A percentile compares a stretch with the other conserved stretches of the same genome.
Evolutionary conservation across 2,113 vertebrate genomes (phyloP).

Genomic region (Osmerus mordax): DNA sequence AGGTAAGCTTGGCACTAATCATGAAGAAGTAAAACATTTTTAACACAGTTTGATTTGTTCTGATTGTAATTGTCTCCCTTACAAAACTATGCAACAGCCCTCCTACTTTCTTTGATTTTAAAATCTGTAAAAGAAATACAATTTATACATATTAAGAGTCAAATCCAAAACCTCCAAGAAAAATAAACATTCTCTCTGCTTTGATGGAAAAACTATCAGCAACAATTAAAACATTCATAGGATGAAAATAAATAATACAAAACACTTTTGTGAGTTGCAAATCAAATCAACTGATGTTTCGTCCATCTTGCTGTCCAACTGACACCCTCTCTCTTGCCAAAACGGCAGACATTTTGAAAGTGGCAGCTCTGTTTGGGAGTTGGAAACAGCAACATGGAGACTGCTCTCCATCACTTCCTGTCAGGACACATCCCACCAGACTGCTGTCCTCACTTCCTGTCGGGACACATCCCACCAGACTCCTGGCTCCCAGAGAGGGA

Average conservation of each 20-base stretch:
- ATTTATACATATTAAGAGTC: slow-evolving; percentile 47
- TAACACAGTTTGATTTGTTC: slow-evolving; percentile 39
- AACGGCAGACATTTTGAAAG: background rate
- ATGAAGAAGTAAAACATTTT: slow-evolving; percentile 17
- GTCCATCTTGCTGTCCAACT: background rate
- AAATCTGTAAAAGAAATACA: slow-evolving; percentile 24
- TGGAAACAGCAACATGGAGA: background rate
- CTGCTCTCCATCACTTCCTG: background rate
- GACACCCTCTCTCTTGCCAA: background rate
- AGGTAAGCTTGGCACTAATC: slow-evolving; percentile 24
- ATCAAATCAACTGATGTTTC: background rate
- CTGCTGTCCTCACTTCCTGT: background rate
- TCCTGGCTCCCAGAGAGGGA: background rate
- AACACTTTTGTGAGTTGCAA: background rate
- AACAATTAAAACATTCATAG: slow-evolving; percentile 35
- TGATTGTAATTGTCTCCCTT: slow-evolving; percentile 54
- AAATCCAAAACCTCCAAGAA: slow-evolving; percentile 34
- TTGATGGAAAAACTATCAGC: slow-evolving; percentile 21
- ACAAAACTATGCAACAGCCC: slow-evolving; percentile 51
- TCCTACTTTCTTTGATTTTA: slow-evolving; percentile 27
- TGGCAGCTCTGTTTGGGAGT: background rate
- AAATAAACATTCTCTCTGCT: slow-evolving; percentile 33
- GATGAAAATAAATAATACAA: slow-evolving; percentile 60
- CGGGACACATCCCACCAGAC: no score
- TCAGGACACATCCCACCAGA: no score